A percentile compares a stretch with the other conserved stretches of the same genome.
phyloP scores from a whole-genome alignment of 2,888 invertebrate species.

The Prenolepis imparis region DNA sequence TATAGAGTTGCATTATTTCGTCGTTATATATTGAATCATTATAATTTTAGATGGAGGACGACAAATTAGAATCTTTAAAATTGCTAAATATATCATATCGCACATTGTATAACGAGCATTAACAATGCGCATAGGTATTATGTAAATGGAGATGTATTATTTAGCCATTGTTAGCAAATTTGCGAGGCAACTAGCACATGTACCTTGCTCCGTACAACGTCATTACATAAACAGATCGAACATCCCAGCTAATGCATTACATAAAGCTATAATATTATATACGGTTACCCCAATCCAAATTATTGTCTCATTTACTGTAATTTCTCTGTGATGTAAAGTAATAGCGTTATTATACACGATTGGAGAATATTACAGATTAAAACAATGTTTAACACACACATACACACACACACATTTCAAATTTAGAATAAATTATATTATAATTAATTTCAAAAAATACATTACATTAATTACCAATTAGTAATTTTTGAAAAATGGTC shows the following conservation, averaged over 20 bases:
- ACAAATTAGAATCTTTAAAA: not conserved
- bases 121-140: conserved; percentile 78
- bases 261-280: not conserved
- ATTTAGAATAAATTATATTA: not conserved
- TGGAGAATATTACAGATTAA: not conserved
- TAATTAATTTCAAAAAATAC: not conserved
- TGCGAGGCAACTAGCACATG: conserved; percentile 61
- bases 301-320: not conserved
- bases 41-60: not conserved
- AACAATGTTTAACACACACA: not conserved
- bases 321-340: conserved; percentile 4
- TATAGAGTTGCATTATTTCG: not conserved
- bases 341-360: not conserved
- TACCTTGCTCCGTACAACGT: not conserved
- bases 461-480: not conserved
- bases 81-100: not conserved
- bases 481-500: not conserved
- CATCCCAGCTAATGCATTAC: conserved; percentile 10
- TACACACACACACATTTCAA: no score
- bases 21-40: not conserved
- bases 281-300: conserved; percentile 7
- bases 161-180: conserved; percentile 76
- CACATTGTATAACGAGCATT: conserved; percentile 64
- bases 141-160: conserved; percentile 73
- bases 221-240: conserved; percentile 36